Percentiles rank a stretch among this genome's conserved stretches.
Evolutionary conservation across 2,888 invertebrate genomes (phyloP).

Genomic region (Koerneria pararmatus): DNA sequence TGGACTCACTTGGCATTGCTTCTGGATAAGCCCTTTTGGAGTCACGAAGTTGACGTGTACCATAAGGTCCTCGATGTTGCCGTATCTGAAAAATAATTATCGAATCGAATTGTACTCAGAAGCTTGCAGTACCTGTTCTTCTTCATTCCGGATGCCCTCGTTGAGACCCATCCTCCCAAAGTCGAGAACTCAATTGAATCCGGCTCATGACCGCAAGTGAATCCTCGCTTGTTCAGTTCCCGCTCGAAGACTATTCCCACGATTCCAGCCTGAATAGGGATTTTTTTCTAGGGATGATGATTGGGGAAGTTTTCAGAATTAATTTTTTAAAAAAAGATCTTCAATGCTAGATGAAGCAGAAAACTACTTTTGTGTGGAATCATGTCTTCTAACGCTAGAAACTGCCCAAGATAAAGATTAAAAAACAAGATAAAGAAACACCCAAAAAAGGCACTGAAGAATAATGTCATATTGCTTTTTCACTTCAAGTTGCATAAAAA

Average conservation of each 20-base stretch:
- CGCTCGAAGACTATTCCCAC: conserved; percentile 48
- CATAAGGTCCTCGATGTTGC: conserved; percentile 63
- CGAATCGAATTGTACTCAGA: neutral
- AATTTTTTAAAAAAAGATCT: no score
- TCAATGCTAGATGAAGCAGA: no score
- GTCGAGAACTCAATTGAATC: conserved; percentile 89
- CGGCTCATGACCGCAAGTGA: conserved; percentile 82
- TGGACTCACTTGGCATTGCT: conserved; percentile 72
- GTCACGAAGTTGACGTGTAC: conserved; percentile 85
- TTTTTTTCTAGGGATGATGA: no score
- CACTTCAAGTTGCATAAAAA: no score
- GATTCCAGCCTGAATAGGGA: conserved; percentile 44
- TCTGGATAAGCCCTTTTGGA: conserved; percentile 77
- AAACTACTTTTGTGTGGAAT: no score
- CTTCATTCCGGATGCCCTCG: conserved; percentile 97
- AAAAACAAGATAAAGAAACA: no score
- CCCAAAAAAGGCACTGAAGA: no score
- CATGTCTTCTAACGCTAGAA: no score
- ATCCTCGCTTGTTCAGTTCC: conserved; percentile 44
- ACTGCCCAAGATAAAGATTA: no score
- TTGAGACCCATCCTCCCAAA: conserved; percentile 95
- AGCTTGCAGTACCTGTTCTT: conserved; percentile 70
- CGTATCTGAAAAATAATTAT: conserved; percentile 33
- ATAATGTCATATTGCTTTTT: no score
- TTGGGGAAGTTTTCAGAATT: no score